Conservation (phyloP, 2,113 vertebrate species). For the Peromyscus leucopus region DNA sequence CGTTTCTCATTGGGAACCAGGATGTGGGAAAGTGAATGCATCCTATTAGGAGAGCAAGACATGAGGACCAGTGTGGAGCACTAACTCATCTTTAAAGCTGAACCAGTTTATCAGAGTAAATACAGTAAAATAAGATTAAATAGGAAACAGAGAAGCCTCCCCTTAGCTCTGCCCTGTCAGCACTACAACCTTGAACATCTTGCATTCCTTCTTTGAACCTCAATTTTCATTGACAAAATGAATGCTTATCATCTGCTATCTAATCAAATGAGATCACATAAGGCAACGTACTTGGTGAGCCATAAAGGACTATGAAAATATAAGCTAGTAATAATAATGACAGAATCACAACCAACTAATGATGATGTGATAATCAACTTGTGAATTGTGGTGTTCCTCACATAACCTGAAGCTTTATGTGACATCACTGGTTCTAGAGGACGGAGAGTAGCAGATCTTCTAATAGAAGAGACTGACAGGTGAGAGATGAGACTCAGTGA, state of each 20-base stretch:
- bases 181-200: neutral
- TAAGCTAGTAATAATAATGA: slow-evolving; percentile 21
- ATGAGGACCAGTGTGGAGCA: neutral
- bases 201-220: neutral
- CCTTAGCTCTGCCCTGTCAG: neutral
- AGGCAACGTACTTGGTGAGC: slow-evolving; percentile 9
- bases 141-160: neutral
- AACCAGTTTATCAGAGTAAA: neutral
- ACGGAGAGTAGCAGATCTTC: neutral
- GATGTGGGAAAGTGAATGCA: neutral
- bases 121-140: neutral
- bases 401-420: neutral
- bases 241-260: neutral
- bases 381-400: neutral
- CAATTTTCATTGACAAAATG: neutral
- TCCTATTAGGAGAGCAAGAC: neutral
- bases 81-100: neutral
- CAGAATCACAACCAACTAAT: slow-evolving; percentile 38
- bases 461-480: neutral
- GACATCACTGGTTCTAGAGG: neutral
- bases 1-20: neutral
- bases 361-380: neutral
- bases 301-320: slow-evolving; percentile 50
- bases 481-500: neutral
- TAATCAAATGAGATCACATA: slow-evolving; percentile 35